Evolutionary conservation across 2,113 vertebrate genomes (phyloP).

Genomic region (Sinosuthora webbiana): DNA sequence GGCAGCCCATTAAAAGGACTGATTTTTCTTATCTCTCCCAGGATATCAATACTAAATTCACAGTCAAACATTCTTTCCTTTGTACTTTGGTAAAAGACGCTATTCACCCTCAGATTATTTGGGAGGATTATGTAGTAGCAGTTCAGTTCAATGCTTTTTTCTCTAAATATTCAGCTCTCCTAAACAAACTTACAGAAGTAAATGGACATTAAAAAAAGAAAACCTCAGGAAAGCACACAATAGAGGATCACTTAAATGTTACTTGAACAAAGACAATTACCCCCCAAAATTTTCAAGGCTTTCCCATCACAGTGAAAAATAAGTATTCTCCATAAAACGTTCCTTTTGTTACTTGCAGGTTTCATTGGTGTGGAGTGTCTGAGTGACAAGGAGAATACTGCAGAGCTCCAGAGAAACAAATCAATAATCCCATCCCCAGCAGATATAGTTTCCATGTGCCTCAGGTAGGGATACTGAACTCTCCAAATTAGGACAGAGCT

Average conservation of each 20-base stretch:
- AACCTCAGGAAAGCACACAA: neutral
- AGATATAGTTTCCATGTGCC: neutral
- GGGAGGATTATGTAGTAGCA: neutral
- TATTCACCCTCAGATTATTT: neutral
- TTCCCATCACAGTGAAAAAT: neutral
- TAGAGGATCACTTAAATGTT: neutral
- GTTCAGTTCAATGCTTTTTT: neutral
- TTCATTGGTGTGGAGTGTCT: neutral
- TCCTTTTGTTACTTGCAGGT: neutral
- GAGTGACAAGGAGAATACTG: neutral
- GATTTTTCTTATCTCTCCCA: neutral
- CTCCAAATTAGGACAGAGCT: neutral
- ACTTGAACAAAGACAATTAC: neutral
- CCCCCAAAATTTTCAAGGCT: fast-evolving
- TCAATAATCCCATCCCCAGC: neutral
- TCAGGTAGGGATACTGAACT: neutral
- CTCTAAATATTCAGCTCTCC: neutral
- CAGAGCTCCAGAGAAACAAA: neutral
- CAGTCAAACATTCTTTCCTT: neutral
- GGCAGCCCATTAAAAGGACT: neutral
- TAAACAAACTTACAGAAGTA: neutral
- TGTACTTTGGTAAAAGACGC: neutral
- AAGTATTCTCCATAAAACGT: neutral
- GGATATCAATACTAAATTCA: neutral
- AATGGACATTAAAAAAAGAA: neutral